Conservation (phyloP, 2,113 vertebrate species). For the Chelonoidis abingdonii region DNA sequence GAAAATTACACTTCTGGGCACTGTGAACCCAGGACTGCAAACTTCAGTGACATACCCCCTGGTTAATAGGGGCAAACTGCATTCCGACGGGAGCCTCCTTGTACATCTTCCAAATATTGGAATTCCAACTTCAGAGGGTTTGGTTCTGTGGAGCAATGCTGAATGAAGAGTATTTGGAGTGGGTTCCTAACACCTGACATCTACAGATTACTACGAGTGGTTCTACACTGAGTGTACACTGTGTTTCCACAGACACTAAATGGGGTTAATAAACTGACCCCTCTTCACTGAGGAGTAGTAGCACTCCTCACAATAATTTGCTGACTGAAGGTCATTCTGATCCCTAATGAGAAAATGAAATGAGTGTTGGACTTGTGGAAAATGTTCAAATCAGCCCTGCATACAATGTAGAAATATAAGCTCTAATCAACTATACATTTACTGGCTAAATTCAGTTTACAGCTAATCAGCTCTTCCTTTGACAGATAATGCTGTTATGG, state of each 20-base stretch:
- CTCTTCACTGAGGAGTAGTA: slow-evolving; percentile 38
- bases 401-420: slow-evolving; percentile 31
- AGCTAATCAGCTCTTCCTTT: slow-evolving; percentile 73
- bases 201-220: background rate
- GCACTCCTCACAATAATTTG: slow-evolving; percentile 25
- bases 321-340: slow-evolving; percentile 54
- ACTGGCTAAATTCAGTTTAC: slow-evolving; percentile 69
- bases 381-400: slow-evolving; percentile 38
- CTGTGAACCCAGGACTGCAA: background rate
- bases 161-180: background rate
- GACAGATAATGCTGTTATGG: slow-evolving; percentile 67
- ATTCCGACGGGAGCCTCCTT: rapidly evolving
- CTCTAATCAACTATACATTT: slow-evolving; percentile 65
- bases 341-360: slow-evolving; percentile 53
- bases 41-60: background rate
- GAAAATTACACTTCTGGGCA: background rate
- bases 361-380: background rate
- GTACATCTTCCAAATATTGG: background rate
- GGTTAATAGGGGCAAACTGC: background rate
- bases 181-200: background rate
- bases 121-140: background rate
- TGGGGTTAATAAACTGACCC: slow-evolving; percentile 42
- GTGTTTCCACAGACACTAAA: slow-evolving; percentile 21
- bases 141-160: background rate
- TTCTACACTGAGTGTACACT: background rate